A percentile compares a stretch with the other conserved stretches of the same genome.
These are phyloP conservation scores for Corydoras maculifer DNA, from an alignment of 2,113 vertebrate genomes.

Conservation along the genomic window DNA sequence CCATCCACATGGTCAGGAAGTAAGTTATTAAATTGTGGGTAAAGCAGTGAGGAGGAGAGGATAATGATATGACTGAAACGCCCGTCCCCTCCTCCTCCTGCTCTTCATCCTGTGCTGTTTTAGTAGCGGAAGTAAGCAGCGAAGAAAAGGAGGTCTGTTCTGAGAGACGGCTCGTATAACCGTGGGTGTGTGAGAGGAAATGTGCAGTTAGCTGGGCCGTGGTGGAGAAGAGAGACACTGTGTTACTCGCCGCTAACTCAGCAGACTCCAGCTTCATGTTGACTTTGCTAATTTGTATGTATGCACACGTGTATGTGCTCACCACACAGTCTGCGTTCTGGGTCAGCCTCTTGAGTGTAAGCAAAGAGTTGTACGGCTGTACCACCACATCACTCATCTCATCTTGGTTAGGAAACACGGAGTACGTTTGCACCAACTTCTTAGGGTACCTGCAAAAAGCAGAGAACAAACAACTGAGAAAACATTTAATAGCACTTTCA, in stretches of 20 bases:
- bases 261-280: neutral
- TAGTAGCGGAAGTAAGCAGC: slow-evolving; percentile 21
- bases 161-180: slow-evolving; percentile 27
- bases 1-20: neutral
- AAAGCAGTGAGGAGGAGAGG: slow-evolving; percentile 9
- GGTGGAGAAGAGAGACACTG: slow-evolving; percentile 29
- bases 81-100: neutral
- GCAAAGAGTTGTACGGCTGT: slow-evolving; percentile 93
- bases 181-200: slow-evolving; percentile 27
- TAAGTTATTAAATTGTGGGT: slow-evolving; percentile 3
- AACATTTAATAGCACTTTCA: neutral
- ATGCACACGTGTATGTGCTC: slow-evolving; percentile 42
- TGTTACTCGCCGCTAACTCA: slow-evolving; percentile 3
- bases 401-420: slow-evolving; percentile 95
- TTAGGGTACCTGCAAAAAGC: slow-evolving; percentile 81
- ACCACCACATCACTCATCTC: slow-evolving; percentile 99
- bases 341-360: slow-evolving; percentile 92
- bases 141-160: slow-evolving; percentile 36
- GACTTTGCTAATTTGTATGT: slow-evolving; percentile 12
- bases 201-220: slow-evolving; percentile 25
- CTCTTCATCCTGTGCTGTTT: slow-evolving; percentile 2
- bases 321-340: slow-evolving; percentile 98
- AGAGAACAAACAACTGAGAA: neutral
- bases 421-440: slow-evolving; percentile 97
- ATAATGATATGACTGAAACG: neutral